Base-by-base conservation (phyloP, 2,113 vertebrate genomes). In the Hemiprocne comata region DNA sequence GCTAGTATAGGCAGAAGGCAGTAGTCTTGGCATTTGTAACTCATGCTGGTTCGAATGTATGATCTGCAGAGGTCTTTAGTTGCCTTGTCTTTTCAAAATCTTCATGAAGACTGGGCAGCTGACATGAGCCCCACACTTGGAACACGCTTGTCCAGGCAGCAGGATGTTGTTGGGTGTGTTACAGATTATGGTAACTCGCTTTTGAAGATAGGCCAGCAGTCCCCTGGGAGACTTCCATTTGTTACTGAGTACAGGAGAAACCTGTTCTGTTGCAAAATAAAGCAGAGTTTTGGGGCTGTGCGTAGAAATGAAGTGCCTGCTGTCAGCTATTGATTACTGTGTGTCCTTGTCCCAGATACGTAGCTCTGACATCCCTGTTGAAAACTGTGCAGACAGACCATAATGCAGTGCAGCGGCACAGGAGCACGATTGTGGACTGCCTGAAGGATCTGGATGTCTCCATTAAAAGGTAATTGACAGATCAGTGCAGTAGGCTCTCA, bases 371-470 rank as follows among this genome's bases (percentile, higher is more conserved):
- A 0, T 99, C 99, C 14, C 98, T 99, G 97, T 98, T 99, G 98
- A 99, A 99, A 98, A 99, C 99, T 0, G 99, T 99, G 87, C 99
- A 99, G 97, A 99, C 99, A 17, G 99, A 99, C 95, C 99, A 99
- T 96, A 99, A 99, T 74, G 99, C 99, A 74, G 99, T 99, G 28
- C 99, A 99, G 98, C 98, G 99, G 79, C 99, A 99, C 92, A 98
- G 99, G 96, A 99, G 99, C 97, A 99, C 99, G 36, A 99, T 99
- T 75, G 99, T 99, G 94, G 99, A 99, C 96, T 99, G 99, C 98
- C 98, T 99, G 90, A 99, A 99, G 97, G 99, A 99, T 96, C 97
- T 99, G 96, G 99, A 99, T 91, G 99, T 99, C 87, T 99, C 99
- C 83, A 99, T 99, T 97, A 99, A 99, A 98, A 98, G 99, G 99